Evolutionary conservation across 2,797 vertebrate genomes (phyloP).

Genomic region (Liasis olivaceus): DNA sequence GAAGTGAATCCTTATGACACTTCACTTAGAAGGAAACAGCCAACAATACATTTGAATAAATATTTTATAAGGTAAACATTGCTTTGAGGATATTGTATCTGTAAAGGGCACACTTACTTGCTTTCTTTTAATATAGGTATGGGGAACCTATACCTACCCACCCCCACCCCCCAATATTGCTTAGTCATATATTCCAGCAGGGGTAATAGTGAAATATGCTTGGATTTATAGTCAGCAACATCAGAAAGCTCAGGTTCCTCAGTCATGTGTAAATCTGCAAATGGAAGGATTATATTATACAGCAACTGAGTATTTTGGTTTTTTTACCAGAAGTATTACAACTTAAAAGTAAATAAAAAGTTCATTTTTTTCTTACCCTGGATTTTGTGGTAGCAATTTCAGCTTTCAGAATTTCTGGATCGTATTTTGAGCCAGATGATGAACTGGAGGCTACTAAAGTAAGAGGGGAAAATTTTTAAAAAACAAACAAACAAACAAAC

Average conservation of each 20-base stretch:
- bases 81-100: not conserved
- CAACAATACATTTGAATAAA: not conserved
- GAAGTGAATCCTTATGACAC: slow-evolving; percentile 5
- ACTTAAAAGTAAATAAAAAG: not conserved
- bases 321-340: slow-evolving; percentile 11
- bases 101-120: accelerated
- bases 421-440: slow-evolving; percentile 94
- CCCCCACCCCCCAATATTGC: not conserved
- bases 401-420: slow-evolving; percentile 97
- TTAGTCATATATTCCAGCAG: not conserved
- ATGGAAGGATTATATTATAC: slow-evolving; percentile 10
- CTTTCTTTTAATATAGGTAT: not conserved
- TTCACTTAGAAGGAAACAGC: not conserved
- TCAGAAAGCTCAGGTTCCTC: not conserved
- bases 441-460: slow-evolving; percentile 91
- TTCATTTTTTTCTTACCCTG: slow-evolving; percentile 79
- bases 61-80: not conserved
- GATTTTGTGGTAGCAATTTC: slow-evolving; percentile 96
- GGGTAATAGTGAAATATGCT: not conserved
- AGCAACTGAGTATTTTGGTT: slow-evolving; percentile 7
- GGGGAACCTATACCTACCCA: not conserved
- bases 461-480: slow-evolving; percentile 15
- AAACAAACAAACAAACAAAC: not conserved
- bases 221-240: not conserved
- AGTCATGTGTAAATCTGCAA: not conserved